phyloP scores from a whole-genome alignment of 2,888 invertebrate genomes.

The Patella ulyssiponensis region DNA sequence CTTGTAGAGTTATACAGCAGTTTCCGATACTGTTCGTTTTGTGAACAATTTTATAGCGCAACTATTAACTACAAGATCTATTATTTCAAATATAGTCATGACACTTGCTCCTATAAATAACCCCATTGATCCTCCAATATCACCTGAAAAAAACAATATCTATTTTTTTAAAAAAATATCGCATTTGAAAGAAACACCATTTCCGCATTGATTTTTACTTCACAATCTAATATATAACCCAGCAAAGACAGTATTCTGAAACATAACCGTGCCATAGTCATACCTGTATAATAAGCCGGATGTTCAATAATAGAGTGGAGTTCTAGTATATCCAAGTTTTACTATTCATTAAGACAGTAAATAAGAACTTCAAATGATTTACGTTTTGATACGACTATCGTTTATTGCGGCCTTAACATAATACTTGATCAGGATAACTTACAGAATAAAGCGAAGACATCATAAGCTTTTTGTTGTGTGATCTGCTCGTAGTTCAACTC shows the following conservation, averaged over 20 bases:
- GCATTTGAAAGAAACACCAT: background rate
- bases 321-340: too few relatives aligned
- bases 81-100: slow-evolving; percentile 53
- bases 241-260: background rate
- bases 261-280: background rate
- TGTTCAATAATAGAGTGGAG: too few relatives aligned
- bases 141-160: slow-evolving; percentile 39
- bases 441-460: slow-evolving; percentile 59
- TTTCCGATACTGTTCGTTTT: too few relatives aligned
- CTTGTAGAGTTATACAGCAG: too few relatives aligned
- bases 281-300: too few relatives aligned
- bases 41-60: background rate
- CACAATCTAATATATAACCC: background rate
- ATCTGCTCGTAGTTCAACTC: slow-evolving; percentile 61
- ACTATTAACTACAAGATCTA: slow-evolving; percentile 38
- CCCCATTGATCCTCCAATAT: slow-evolving; percentile 59
- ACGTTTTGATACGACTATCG: too few relatives aligned
- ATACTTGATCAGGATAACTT: slow-evolving; percentile 34
- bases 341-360: too few relatives aligned
- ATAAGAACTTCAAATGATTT: too few relatives aligned
- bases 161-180: background rate
- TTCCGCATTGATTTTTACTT: background rate
- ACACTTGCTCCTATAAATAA: slow-evolving; percentile 58
- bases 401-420: too few relatives aligned
- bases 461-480: slow-evolving; percentile 57